Percentiles rank a stretch among this genome's conserved stretches.
These are phyloP conservation scores for Pocota personata DNA, from an alignment of 2,888 invertebrate species.

Conservation along the genomic window DNA sequence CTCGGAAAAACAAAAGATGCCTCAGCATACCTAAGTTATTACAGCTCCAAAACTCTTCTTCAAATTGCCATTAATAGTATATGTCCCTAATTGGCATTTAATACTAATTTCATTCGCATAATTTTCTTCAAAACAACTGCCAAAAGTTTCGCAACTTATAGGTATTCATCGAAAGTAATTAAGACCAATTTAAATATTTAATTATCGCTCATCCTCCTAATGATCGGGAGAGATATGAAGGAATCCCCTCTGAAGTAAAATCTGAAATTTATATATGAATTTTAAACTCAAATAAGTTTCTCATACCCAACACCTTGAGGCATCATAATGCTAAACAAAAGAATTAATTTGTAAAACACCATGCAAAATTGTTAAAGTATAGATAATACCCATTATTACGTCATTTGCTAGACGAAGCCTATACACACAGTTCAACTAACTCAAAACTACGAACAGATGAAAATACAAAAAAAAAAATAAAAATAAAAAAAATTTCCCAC, in stretches of 20 bases:
- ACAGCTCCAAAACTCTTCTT: background rate
- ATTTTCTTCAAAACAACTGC: background rate
- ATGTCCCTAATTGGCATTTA: background rate
- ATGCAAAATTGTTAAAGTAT: background rate
- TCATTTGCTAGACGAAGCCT: background rate
- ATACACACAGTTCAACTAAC: background rate
- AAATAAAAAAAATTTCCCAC: slow-evolving; percentile 50
- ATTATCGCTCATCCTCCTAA: slow-evolving; percentile 18
- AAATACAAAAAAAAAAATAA: background rate
- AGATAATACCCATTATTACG: background rate
- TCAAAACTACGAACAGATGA: background rate
- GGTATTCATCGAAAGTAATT: slow-evolving; percentile 15
- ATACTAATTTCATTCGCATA: background rate
- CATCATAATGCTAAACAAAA: background rate
- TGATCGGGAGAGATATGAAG: background rate
- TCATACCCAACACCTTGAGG: background rate
- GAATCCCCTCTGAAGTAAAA: background rate
- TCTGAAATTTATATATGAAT: background rate
- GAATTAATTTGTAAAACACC: background rate
- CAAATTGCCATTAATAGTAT: background rate
- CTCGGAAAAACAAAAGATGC: background rate
- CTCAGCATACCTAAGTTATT: background rate
- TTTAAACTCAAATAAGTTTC: slow-evolving; percentile 6
- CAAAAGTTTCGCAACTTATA: slow-evolving; percentile 1
- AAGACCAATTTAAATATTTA: slow-evolving; percentile 54